These are phyloP conservation scores for Leiothrix lutea DNA, from an alignment of 2,113 vertebrate genomes.

Conservation along the genomic window DNA sequence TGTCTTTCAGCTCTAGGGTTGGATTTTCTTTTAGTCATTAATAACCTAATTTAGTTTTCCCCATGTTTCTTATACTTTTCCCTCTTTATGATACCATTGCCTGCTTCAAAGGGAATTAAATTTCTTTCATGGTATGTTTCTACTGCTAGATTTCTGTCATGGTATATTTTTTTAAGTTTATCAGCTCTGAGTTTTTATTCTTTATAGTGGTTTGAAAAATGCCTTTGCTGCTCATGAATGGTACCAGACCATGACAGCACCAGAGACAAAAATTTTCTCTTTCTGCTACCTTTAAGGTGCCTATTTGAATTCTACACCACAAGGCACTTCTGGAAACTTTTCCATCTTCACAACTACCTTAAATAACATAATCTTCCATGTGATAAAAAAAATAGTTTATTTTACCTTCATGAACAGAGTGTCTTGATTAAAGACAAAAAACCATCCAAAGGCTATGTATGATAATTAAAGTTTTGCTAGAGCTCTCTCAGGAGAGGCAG, in stretches of 20 bases:
- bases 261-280: not conserved
- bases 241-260: not conserved
- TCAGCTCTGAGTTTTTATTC: not conserved
- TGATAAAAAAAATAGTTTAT: not conserved
- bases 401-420: not conserved
- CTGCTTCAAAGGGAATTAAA: not conserved
- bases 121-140: not conserved
- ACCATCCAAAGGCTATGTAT: not conserved
- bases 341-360: not conserved
- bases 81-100: not conserved
- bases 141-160: not conserved
- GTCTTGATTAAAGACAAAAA: not conserved
- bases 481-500: not conserved
- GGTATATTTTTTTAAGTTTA: not conserved
- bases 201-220: not conserved
- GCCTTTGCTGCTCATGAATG: not conserved
- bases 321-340: not conserved
- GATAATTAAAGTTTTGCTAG: not conserved
- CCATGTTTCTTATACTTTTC: not conserved
- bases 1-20: not conserved
- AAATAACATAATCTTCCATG: not conserved
- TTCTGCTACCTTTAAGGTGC: not conserved
- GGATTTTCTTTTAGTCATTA: conserved; percentile 6
- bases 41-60: not conserved
- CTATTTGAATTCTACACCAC: not conserved